phyloP scores from a whole-genome alignment of 2,888 invertebrate genomes.

The Athripsodes cinereus region DNA sequence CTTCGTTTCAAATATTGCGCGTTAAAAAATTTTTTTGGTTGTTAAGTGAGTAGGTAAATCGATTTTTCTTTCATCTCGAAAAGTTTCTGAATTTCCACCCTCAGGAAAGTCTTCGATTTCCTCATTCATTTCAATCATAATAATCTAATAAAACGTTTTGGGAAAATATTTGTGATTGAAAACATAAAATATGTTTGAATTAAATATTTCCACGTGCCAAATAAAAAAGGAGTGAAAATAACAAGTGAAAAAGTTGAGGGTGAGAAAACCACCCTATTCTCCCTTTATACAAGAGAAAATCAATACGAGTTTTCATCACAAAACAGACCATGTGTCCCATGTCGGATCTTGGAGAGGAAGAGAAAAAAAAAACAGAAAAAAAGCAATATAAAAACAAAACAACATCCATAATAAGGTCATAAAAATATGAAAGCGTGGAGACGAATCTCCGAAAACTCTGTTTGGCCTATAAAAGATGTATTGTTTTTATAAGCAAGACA shows the following conservation, averaged over 20 bases:
- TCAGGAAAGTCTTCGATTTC: too few relatives aligned
- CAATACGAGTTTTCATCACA: background rate
- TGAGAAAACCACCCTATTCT: background rate
- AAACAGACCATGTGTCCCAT: background rate
- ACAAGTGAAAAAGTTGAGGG: background rate
- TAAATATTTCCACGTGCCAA: background rate
- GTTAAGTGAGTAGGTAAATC: too few relatives aligned
- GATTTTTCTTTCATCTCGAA: too few relatives aligned
- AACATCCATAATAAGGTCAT: background rate
- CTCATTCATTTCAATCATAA: too few relatives aligned
- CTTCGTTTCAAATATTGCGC: too few relatives aligned
- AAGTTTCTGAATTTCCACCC: too few relatives aligned
- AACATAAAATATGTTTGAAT: background rate
- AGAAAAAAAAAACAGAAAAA: background rate
- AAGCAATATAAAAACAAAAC: conserved; percentile 3
- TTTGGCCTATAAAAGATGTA: conserved; percentile 17
- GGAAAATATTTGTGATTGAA: background rate
- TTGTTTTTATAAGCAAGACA: conserved; percentile 18
- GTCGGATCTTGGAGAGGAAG: background rate
- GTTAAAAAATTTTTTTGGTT: too few relatives aligned
- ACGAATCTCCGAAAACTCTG: background rate
- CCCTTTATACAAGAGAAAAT: background rate
- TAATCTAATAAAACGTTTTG: background rate
- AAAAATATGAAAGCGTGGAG: conserved; percentile 1
- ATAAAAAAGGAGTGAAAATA: background rate